These are phyloP conservation scores for Tympanuchus pallidicinctus DNA, from an alignment of 2,113 vertebrate species.

Conservation along the genomic window DNA sequence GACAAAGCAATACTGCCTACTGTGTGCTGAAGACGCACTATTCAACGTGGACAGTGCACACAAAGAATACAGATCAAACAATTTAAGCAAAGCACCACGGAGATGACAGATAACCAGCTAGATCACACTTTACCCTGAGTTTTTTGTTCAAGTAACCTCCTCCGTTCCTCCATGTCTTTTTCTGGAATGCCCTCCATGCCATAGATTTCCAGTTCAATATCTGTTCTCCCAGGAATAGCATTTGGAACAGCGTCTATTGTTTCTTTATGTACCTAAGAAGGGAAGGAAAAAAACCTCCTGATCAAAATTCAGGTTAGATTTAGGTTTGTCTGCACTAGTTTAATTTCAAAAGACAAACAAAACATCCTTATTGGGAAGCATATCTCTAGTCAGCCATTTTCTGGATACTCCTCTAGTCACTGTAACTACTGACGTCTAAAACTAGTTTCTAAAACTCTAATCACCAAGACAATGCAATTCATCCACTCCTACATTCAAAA, in stretches of 20 bases:
- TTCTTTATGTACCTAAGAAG: slow-evolving; percentile 94
- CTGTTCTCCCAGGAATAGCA: slow-evolving; percentile 96
- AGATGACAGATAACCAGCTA: background rate
- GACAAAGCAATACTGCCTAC: background rate
- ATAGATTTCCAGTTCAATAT: slow-evolving; percentile 98
- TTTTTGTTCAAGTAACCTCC: slow-evolving; percentile 94
- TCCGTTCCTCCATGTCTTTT: slow-evolving; percentile 97
- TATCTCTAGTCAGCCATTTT: background rate
- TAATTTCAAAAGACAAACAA: background rate
- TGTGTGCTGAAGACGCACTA: background rate
- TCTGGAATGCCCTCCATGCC: slow-evolving; percentile 99
- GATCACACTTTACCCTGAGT: slow-evolving; percentile 87
- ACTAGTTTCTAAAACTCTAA: background rate
- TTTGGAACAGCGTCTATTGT: slow-evolving; percentile 98
- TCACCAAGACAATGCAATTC: background rate
- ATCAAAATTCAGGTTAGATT: background rate
- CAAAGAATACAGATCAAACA: background rate
- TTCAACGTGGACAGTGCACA: background rate
- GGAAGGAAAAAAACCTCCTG: background rate
- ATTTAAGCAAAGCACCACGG: background rate
- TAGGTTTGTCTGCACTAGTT: background rate
- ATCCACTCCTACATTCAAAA: background rate
- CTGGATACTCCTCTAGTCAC: background rate
- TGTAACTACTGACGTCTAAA: background rate
- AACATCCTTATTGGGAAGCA: background rate